Evolutionary conservation across 2,113 vertebrate genomes (phyloP), one percentile per base, ranked within the genome.

Genomic region (Odontophorus gujanensis): DNA sequence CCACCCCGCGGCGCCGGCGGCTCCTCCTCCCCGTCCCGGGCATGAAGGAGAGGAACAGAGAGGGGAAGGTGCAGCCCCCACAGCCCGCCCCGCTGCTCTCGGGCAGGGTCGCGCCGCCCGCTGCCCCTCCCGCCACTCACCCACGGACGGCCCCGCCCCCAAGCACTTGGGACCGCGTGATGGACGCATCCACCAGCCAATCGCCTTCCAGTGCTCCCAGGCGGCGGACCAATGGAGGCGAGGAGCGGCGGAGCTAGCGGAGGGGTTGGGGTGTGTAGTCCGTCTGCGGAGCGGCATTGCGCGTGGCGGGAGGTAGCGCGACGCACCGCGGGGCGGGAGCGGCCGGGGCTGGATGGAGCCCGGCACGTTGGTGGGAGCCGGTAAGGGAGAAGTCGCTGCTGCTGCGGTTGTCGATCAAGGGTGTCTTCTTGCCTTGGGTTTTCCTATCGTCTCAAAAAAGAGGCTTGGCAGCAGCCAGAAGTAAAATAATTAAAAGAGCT

Each of bases 211-310:
- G n/a, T 2, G 0, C 32, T 59, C 3, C 0, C 34, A 0, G 36
- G 6, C 7, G 9, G 4, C 5, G 11, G 50, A 4, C 85, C 91
- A 89, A 87, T 82, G 2, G 51, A 7, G 3, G 19, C 24, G 8
- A 18, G 7, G 38, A 42, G 40, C 1, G 28, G 18, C 51, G 0
- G 20, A 2, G 1, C 3, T 9, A 0, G 11, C 4, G 15, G 45
- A 32, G 3, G 0, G 63, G 10, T 6, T 9, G 90, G 94, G 90
- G 79, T 6, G 5, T 59, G 92, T 87, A 92, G 90, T 82, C 34
- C 11, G 0, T 13, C 3, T 0, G 6, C 5, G 9, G 21, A 22
- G 30, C 3, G 3, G 14, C 1, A 85, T 85, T 90, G 87, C 58
- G 6, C 1, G 13, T 91, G 80, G 91, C 89, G 26, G 45, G 50